A percentile compares a stretch with the other conserved stretches of the same genome.
These are phyloP conservation scores for Felis chaus DNA, from an alignment of 2,113 vertebrate genomes.

Conservation along the genomic window DNA sequence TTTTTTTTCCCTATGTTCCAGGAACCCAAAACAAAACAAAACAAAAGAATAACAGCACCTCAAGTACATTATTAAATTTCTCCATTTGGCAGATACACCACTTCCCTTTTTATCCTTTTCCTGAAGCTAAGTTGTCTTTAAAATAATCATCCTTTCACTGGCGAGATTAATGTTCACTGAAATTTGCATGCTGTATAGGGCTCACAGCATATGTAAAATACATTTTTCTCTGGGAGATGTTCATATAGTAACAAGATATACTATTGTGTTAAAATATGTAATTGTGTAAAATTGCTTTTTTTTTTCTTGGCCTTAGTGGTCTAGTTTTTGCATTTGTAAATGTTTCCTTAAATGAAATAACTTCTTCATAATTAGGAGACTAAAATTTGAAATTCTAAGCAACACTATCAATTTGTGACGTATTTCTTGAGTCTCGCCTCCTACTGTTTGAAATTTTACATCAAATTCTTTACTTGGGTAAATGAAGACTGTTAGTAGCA, in stretches of 20 bases:
- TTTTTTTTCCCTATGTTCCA: not conserved
- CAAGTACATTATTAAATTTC: constrained; percentile 54
- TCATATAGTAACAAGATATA: constrained; percentile 56
- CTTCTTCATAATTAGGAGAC: not conserved
- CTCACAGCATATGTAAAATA: not conserved
- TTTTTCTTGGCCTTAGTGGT: not conserved
- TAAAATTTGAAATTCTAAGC: constrained; percentile 48
- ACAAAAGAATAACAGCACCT: not conserved
- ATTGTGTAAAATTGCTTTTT: not conserved
- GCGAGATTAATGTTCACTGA: constrained; percentile 69
- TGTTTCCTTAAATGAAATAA: constrained; percentile 59
- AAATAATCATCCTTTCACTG: constrained; percentile 56
- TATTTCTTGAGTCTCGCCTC: not conserved
- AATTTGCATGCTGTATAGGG: constrained; percentile 60
- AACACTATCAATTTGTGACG: constrained; percentile 53
- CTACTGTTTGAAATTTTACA: not conserved
- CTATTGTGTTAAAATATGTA: constrained; percentile 71
- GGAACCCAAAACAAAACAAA: not conserved
- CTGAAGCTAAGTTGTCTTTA: constrained; percentile 72
- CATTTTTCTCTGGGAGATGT: constrained; percentile 43
- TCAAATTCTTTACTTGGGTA: constrained; percentile 58
- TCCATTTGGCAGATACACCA: not conserved
- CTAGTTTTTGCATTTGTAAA: constrained; percentile 28
- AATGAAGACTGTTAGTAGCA: constrained; percentile 77
- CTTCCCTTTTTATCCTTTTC: constrained; percentile 26